A percentile compares a stretch with the other conserved stretches of the same genome.
These are phyloP conservation scores for Trichonephila clavipes DNA, from an alignment of 1,140 invertebrate genomes.

Conservation along the genomic window DNA sequence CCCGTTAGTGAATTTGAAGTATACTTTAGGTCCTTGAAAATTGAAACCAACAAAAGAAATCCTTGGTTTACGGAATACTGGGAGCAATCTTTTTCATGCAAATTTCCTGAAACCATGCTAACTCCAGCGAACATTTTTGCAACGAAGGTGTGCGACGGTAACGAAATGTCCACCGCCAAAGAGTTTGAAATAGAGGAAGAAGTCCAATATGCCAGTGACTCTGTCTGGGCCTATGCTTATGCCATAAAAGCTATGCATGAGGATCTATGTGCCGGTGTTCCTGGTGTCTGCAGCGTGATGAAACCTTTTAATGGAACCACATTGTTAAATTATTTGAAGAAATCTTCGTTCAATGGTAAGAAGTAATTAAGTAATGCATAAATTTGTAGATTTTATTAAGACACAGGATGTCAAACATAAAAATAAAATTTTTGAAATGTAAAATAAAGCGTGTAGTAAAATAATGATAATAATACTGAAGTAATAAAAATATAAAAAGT, in stretches of 20 bases:
- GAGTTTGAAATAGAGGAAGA: constrained; percentile 87
- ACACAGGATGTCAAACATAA: too few species aligned
- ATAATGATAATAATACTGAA: too few species aligned
- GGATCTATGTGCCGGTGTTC: constrained; percentile 86
- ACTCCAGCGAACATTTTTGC: constrained; percentile 92
- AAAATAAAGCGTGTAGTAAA: too few species aligned
- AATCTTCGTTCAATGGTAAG: constrained; percentile 91
- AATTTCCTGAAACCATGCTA: constrained; percentile 85
- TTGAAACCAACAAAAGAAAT: constrained; percentile 92
- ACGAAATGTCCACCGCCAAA: constrained; percentile 85
- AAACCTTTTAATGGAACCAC: constrained; percentile 91
- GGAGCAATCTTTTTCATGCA: constrained; percentile 91
- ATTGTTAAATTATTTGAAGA: constrained; percentile 90
- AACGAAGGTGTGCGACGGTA: constrained; percentile 66
- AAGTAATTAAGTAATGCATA: too few species aligned
- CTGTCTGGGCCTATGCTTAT: constrained; percentile 94
- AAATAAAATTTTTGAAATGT: too few species aligned
- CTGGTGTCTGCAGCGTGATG: constrained; percentile 92
- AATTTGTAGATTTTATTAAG: too few species aligned
- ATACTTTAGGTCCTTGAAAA: constrained; percentile 92
- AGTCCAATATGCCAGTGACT: constrained; percentile 94
- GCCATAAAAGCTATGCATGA: constrained; percentile 93
- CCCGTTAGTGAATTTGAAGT: constrained; percentile 92
- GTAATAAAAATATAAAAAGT: too few species aligned
- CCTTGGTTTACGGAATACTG: constrained; percentile 98